phyloP scores from a whole-genome alignment of 2,113 vertebrate genomes.

The Euleptes europaea region DNA sequence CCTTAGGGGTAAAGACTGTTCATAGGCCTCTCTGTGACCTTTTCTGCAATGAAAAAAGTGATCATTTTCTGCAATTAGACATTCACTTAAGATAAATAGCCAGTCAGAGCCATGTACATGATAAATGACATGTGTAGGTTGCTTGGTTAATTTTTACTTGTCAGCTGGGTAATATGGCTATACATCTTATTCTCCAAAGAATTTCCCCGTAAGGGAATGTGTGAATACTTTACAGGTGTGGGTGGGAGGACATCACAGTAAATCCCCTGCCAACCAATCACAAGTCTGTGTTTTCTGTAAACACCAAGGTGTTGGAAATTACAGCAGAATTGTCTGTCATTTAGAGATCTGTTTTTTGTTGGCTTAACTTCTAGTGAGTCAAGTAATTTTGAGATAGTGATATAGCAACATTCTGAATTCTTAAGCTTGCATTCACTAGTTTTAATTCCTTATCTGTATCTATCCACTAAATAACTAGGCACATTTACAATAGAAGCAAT shows the following conservation, averaged over 20 bases:
- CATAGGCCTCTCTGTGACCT: not conserved
- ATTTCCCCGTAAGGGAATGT: rapidly evolving
- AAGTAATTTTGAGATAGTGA: not conserved
- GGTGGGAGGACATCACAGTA: rapidly evolving
- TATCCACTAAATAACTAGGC: too few species aligned
- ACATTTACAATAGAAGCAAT: not conserved
- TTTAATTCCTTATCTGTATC: not conserved
- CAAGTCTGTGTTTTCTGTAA: rapidly evolving
- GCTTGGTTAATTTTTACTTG: not conserved
- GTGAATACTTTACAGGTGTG: rapidly evolving
- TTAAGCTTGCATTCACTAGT: not conserved
- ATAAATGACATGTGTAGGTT: not conserved
- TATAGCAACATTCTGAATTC: too few species aligned
- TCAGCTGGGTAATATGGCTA: not conserved
- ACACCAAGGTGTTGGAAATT: rapidly evolving
- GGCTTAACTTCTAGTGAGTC: not conserved
- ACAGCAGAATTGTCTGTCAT: not conserved
- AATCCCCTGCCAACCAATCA: not conserved
- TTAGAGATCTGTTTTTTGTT: not conserved
- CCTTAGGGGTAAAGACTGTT: too few species aligned
- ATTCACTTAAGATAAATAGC: not conserved
- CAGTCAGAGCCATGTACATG: not conserved
- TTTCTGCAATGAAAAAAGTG: not conserved
- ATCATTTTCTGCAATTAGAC: not conserved
- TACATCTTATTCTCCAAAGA: not conserved